Base-by-base conservation (phyloP, 2,888 invertebrate genomes). In the Caenorhabditis afra region DNA sequence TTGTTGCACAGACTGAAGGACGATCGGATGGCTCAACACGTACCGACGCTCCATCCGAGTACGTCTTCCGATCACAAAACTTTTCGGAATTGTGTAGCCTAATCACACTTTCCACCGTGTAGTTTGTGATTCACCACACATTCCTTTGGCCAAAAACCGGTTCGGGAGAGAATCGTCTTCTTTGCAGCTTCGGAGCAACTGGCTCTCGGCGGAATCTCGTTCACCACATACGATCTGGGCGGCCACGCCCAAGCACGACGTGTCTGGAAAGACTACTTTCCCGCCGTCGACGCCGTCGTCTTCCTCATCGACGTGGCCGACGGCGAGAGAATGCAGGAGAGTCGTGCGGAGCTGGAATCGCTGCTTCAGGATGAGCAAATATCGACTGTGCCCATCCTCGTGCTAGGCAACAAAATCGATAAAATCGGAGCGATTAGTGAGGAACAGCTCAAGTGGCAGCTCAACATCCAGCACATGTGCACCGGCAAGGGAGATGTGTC, bases 181-280 rank as follows among this genome's bases (percentile, higher is more conserved):
- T 29, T 29, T 29, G 29, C 92, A 98, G 98, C 98, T 87, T 98
- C 98, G 65, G 99, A 99, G 92, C 99, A 99, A 93, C 93, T 99
- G 88, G 96, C 97, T 70, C 97, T 99, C 93, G 99, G 98, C 89
- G 97, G 96, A 91, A 98, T 99, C 95, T 95, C 95, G 91, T 99
- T 99, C 92, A 99, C 98, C 88, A 99, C 99, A 87, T 99, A 98
- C 93, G 99, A 99, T 93, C 94, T 99, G 90, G 99, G 99, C 90
- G 99, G 99, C 87, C 99, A 99, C 93, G 94, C 94, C 91, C 98
- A 99, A 94, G 98, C 97, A 81, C 93, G 98, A 89, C 94, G 97
- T 91, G 99, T 99, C 81, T 99, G 99, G 99, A 97, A 97, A 91
- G 97, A 98, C 92, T 99, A 99, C 92, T 99, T 99, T 92, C 98